Evolutionary conservation across 2,113 vertebrate genomes (phyloP), one percentile per base, ranked within the genome.

Genomic region (Triplophysa dalaica): DNA sequence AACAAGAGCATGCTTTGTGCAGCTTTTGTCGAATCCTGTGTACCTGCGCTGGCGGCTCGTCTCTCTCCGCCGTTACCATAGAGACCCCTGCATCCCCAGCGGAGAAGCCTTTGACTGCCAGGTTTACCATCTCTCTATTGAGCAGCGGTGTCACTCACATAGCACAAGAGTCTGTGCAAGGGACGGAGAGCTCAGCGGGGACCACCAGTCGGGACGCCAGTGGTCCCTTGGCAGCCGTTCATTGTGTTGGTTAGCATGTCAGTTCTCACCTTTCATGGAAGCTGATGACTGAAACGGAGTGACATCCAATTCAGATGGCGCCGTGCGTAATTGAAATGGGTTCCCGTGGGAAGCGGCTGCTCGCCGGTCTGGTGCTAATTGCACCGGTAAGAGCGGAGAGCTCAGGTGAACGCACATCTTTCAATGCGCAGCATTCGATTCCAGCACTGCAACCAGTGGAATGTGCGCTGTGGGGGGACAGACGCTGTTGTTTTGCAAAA

Each of bases 11-110:
- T 74, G 86, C 78, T 86, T 84, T 83, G 77, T 70, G 24, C 66
- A 78, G 85, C 78, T 87, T 86, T 85, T 84, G 84, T 84, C 86
- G 86, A 88, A 89, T 90, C 86, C 81, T 88, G 82, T 90, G 90
- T 92, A 92, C 92, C 92, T 93, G 91, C 86, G 86, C 89, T 89
- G 87, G 87, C 75, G 70, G 85, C 83, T 85, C 85, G 77, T 89
- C 87, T 82, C 81, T 70, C 85, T 81, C 84, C 80, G 68, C 88
- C 54, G 92, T 93, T 93, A 92, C 93, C 92, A 94, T 94, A 92
- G 93, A 91, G 93, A 93, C 91, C 83, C 86, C 87, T 88, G 82
- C 85, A 86, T 90, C 89, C 89, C 87, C 81, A 90, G 85, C 88
- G 91, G 88, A 87, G 86, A 86, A 86, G 82, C 87, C 86, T 90